phyloP scores from a whole-genome alignment of 1,140 invertebrate genomes.

The Anastatus disparis region DNA sequence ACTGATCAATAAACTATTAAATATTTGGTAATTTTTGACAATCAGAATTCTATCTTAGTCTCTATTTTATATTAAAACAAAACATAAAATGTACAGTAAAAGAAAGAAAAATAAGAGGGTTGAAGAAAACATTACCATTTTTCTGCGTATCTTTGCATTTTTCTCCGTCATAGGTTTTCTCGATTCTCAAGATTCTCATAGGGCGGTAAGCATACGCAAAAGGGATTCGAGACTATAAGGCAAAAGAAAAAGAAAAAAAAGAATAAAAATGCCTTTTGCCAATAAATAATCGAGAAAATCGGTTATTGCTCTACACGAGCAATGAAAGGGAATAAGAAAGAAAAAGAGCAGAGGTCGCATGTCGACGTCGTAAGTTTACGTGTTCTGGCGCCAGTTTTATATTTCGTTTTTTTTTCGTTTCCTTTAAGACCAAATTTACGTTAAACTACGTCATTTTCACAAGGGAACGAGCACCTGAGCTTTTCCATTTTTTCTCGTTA shows the following conservation, averaged over 20 bases:
- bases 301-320: constrained; percentile 4
- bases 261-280: neutral
- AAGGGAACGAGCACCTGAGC: neutral
- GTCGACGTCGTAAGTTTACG: constrained; percentile 3
- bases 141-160: neutral
- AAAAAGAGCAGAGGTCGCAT: neutral
- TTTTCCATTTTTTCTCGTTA: too few species aligned
- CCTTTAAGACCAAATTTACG: neutral
- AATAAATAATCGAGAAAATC: constrained; percentile 22
- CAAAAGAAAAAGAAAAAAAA: too few species aligned
- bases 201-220: neutral
- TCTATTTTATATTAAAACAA: too few species aligned
- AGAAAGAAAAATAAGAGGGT: neutral
- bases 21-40: too few species aligned
- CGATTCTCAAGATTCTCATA: neutral
- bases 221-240: neutral
- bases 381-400: neutral
- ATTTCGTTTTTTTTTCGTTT: neutral
- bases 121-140: neutral
- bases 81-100: too few species aligned
- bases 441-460: neutral
- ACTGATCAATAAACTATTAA: too few species aligned
- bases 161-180: neutral
- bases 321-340: neutral
- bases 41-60: too few species aligned